Conservation (phyloP, 2,113 vertebrate genomes). For the Cricetomys ansorgei region DNA sequence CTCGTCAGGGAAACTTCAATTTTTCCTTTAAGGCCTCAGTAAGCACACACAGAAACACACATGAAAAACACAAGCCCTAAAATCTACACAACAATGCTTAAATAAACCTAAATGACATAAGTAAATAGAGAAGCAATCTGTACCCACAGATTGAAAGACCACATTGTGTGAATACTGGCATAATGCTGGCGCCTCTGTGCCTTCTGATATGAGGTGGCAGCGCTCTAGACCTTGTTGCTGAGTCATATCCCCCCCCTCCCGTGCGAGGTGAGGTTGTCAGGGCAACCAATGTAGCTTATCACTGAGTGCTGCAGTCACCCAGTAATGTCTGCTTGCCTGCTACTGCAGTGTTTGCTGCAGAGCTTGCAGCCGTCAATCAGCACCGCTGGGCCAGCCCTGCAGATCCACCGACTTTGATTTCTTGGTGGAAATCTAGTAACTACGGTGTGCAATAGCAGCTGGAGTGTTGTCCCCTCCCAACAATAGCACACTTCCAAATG, state of each 20-base stretch:
- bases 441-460: conserved; percentile 90
- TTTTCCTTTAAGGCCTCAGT: not conserved
- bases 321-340: not conserved
- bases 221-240: not conserved
- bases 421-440: conserved; percentile 83
- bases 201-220: not conserved
- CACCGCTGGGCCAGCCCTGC: too few species aligned
- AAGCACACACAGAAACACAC: not conserved
- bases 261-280: not conserved
- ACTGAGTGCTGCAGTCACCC: not conserved
- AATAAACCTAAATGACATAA: not conserved
- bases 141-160: not conserved
- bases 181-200: not conserved
- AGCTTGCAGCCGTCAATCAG: not conserved
- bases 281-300: not conserved
- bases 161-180: not conserved
- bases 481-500: conserved; percentile 91
- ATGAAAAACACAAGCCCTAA: not conserved
- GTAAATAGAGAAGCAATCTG: not conserved
- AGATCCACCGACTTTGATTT: conserved; percentile 82
- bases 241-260: accelerated
- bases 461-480: conserved; percentile 95
- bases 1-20: not conserved
- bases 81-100: not conserved
- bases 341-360: not conserved